phyloP scores from a whole-genome alignment of 2,113 vertebrate species.

The Hemicordylus capensis region DNA sequence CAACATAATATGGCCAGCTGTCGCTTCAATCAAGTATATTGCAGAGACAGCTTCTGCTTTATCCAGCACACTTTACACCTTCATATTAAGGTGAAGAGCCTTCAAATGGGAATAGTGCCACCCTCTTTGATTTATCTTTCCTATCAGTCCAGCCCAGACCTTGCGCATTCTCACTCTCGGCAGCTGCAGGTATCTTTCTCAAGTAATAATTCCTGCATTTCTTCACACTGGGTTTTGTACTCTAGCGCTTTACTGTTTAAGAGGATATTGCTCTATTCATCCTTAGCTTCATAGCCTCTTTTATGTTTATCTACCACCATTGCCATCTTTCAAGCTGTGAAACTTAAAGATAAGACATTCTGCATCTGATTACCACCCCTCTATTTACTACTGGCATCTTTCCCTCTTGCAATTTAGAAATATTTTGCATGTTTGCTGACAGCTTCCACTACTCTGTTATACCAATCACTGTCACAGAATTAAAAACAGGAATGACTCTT shows the following conservation, averaged over 20 bases:
- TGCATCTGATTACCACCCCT: slow-evolving; percentile 57
- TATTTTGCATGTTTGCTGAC: slow-evolving; percentile 63
- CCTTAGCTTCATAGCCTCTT: slow-evolving; percentile 64
- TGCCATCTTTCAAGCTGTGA: slow-evolving; percentile 64
- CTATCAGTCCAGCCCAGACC: slow-evolving; percentile 56
- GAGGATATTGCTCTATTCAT: slow-evolving; percentile 77
- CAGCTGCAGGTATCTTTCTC: slow-evolving; percentile 64
- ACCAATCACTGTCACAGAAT: slow-evolving; percentile 40
- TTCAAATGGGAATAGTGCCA: slow-evolving; percentile 47
- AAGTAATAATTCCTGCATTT: slow-evolving; percentile 69
- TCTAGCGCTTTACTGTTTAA: slow-evolving; percentile 73
- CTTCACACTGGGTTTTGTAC: slow-evolving; percentile 62
- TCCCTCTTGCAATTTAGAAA: slow-evolving; percentile 52
- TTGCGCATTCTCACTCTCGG: slow-evolving; percentile 39
- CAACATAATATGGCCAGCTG: background rate
- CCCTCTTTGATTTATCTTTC: slow-evolving; percentile 64
- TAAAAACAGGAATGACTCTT: slow-evolving; percentile 40
- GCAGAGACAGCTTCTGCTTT: slow-evolving; percentile 52
- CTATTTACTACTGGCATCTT: slow-evolving; percentile 53
- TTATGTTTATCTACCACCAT: slow-evolving; percentile 66
- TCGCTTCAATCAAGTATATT: slow-evolving; percentile 45
- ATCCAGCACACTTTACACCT: slow-evolving; percentile 51
- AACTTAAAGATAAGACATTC: slow-evolving; percentile 73
- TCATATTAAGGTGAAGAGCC: slow-evolving; percentile 50
- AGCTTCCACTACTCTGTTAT: slow-evolving; percentile 53